phyloP scores from a whole-genome alignment of 2,113 vertebrate species.

The Phylloscopus trochiloides region DNA sequence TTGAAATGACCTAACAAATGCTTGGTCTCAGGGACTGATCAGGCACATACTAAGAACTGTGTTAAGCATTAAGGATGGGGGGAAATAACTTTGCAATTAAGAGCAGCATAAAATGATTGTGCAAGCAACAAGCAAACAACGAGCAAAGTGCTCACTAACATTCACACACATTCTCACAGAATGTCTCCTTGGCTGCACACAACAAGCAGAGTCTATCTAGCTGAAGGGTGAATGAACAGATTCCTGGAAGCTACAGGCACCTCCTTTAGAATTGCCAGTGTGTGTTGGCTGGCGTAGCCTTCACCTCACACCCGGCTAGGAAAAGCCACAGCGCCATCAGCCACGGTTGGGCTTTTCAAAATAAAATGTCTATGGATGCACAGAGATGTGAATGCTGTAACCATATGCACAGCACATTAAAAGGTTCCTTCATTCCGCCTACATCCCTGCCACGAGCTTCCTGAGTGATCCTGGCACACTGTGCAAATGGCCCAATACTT shows the following conservation, averaged over 20 bases:
- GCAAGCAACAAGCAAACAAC: background rate
- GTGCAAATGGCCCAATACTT: background rate
- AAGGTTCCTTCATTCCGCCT: background rate
- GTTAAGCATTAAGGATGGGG: background rate
- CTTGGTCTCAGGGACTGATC: background rate
- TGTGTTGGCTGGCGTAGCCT: rapidly evolving
- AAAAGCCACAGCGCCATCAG: background rate
- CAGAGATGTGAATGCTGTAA: background rate
- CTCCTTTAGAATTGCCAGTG: background rate
- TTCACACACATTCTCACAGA: background rate
- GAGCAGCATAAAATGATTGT: background rate
- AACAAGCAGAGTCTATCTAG: background rate
- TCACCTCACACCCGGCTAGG: background rate
- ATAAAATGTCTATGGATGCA: background rate
- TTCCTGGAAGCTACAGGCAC: background rate
- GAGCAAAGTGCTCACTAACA: background rate
- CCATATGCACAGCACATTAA: rapidly evolving
- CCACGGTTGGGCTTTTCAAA: background rate
- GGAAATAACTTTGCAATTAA: background rate
- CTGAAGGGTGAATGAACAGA: background rate
- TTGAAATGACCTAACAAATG: background rate
- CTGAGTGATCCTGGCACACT: background rate
- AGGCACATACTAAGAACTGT: background rate
- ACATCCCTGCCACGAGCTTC: background rate
- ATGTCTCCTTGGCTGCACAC: background rate